Evolutionary conservation across 2,113 vertebrate species (phyloP), one percentile per base, ranked within the genome.

Genomic region (Cyprinodon tularosa): DNA sequence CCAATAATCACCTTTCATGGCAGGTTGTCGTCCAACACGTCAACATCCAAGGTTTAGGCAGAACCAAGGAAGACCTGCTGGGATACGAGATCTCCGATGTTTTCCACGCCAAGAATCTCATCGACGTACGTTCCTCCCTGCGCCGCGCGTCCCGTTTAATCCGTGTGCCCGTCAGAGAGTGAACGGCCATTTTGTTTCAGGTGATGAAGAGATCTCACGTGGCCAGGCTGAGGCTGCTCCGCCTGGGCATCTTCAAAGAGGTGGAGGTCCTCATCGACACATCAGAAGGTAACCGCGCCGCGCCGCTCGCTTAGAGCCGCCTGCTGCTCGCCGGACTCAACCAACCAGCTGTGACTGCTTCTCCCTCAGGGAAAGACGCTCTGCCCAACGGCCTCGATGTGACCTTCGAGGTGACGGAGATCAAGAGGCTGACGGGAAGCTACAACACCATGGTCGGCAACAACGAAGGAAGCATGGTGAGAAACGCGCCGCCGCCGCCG

Each of bases 391-490:
- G 97, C 38, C 89, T 99, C 29, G 97, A 99, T 44, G 95, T 99
- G 9, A 99, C 94, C 0, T 99, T 98, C 80, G 96, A 99, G 70
- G 97, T 99, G 47, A 96, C 94, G 0, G 98, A 99, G 63, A 44
- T 99, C n/a, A 94, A 97, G 89, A 93, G 97, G 53, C 71, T 99
- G 59, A 98, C 97, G 0, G 97, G 97, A 76, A 99, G 97, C 78
- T 99, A 99, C 79, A 98, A 99, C 92, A 99, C 98, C 15, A 98
- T 99, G 97, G 97, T 99, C 22, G 97, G 97, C 70, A 99, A 99
- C 93, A 99, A 99, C 0, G 98, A 99, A 91, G 98, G 97, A 81
- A 99, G 97, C 72, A 99, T 99, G 98, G 98, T 99, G 93, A 90
- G 94, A 77, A 5, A 5, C 86, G 3, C 1, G 17, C 11, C 8